Evolutionary conservation across 2,888 invertebrate species (phyloP), one percentile per base, ranked within the genome.

Genomic region (Drosophila atripex): DNA sequence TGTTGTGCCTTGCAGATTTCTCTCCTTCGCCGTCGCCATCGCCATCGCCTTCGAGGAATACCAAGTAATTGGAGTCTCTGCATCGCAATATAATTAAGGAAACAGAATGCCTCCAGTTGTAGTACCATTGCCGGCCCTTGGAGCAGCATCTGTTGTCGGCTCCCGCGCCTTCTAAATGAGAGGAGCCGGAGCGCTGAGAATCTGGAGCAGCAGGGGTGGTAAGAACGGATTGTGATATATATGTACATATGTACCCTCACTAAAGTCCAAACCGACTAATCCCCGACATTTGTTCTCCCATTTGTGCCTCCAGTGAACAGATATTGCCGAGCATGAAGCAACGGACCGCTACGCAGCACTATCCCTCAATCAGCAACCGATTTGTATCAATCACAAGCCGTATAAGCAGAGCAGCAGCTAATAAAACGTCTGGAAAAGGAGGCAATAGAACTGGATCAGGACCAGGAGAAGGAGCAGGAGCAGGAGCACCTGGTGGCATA

Each of bases 251-350:
- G n/a, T 12, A 14, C 7, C 12, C 11, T 32, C 7, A 18, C 18
- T 18, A 18, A n/a, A n/a, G n/a, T 43, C 9, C 1, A 6, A 11
- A 28, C 1, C 11, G 12, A 66, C 45, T 53, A 45, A 63, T 14
- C 16, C n/a, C n/a, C n/a, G n/a, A n/a, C n/a, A n/a, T n/a, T n/a
- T n/a, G n/a, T n/a, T n/a, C n/a, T n/a, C n/a, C 18, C 18, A 18
- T 18, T 18, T 18, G 1, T 18, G 18, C 18, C 18, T 18, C 18
- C 46, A 52, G 71, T 39, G 60, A 23, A 50, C 32, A 47, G 59
- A 66, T 70, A 70, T 70, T 58, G 66, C 66, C 57, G 71, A 66
- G 66, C 58, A 66, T 66, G 82, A 76, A 78, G 69, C 73, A 86
- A 59, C 65, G 83, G 84, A 70, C 66, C 70, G 72, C 54, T 69